A percentile compares a stretch with the other conserved stretches of the same genome.
Evolutionary conservation across 2,888 invertebrate genomes (phyloP).

Genomic region (Drosophila testacea): DNA sequence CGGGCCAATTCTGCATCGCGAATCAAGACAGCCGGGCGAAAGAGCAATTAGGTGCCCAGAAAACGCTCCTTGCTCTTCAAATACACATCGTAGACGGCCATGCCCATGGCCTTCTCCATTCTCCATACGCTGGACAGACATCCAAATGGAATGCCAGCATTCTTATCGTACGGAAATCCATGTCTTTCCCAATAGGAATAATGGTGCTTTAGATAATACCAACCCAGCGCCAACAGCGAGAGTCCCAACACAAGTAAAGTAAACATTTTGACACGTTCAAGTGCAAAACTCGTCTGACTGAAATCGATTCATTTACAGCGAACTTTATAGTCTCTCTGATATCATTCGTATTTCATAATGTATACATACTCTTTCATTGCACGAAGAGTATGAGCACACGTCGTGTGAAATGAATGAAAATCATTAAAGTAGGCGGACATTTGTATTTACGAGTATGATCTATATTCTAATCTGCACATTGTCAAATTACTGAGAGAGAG

Average conservation of each 20-base stretch:
- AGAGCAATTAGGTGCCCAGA: slow-evolving; percentile 88
- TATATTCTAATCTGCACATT: too few relatives aligned
- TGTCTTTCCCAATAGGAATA: slow-evolving; percentile 86
- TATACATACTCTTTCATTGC: slow-evolving; percentile 12
- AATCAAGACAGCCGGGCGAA: slow-evolving; percentile 87
- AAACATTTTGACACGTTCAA: slow-evolving; percentile 37
- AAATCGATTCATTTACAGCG: too few relatives aligned
- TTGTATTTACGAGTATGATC: too few relatives aligned
- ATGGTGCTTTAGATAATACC: slow-evolving; percentile 63
- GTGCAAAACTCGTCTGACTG: slow-evolving; percentile 40
- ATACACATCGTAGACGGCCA: slow-evolving; percentile 88
- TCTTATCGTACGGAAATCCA: slow-evolving; percentile 86
- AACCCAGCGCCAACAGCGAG: slow-evolving; percentile 38
- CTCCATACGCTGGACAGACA: slow-evolving; percentile 87
- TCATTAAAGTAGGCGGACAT: not conserved
- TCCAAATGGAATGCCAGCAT: slow-evolving; percentile 88
- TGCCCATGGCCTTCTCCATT: slow-evolving; percentile 87
- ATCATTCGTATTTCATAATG: slow-evolving; percentile 42
- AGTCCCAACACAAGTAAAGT: slow-evolving; percentile 18
- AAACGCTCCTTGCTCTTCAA: slow-evolving; percentile 82
- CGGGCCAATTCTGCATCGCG: slow-evolving; percentile 88
- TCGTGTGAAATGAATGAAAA: not conserved
- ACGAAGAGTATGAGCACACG: not conserved
- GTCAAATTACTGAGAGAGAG: too few relatives aligned
- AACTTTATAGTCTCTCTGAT: slow-evolving; percentile 28